phyloP scores from a whole-genome alignment of 64 coral and sea anemone species.

The Astreopora myriophthalma region DNA sequence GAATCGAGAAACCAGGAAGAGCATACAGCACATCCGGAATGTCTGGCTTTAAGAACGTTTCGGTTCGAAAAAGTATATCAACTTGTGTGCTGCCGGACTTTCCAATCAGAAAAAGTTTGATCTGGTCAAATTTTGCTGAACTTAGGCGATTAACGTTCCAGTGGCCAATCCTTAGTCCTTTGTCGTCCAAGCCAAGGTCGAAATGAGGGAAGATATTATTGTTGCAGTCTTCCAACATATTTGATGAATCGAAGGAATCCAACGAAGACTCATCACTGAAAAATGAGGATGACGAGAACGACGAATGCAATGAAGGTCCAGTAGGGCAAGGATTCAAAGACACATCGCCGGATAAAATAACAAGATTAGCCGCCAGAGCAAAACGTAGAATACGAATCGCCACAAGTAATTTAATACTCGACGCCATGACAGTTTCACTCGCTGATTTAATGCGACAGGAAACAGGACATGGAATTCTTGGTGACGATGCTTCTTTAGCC shows the following conservation, averaged over 20 bases:
- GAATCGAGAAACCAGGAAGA: slow-evolving; percentile 19
- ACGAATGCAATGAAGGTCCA: background rate
- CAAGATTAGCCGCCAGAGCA: background rate
- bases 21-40: slow-evolving; percentile 35
- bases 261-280: too few species aligned
- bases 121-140: slow-evolving; percentile 46
- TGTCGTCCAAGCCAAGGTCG: slow-evolving; percentile 26
- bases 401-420: background rate
- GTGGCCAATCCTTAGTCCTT: slow-evolving; percentile 40
- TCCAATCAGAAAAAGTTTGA: slow-evolving; percentile 36
- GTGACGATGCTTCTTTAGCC: background rate
- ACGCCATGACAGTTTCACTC: background rate
- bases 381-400: background rate
- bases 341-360: background rate
- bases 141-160: slow-evolving; percentile 53
- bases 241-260: background rate
- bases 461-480: background rate
- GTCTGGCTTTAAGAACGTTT: slow-evolving; percentile 27
- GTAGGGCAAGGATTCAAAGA: background rate
- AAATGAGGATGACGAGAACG: too few species aligned
- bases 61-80: slow-evolving; percentile 31
- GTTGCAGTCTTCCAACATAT: background rate
- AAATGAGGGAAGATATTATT: background rate
- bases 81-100: slow-evolving; percentile 18
- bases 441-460: background rate